Conservation (phyloP, 1,140 invertebrate genomes). For the Zaprionus davidi region DNA sequence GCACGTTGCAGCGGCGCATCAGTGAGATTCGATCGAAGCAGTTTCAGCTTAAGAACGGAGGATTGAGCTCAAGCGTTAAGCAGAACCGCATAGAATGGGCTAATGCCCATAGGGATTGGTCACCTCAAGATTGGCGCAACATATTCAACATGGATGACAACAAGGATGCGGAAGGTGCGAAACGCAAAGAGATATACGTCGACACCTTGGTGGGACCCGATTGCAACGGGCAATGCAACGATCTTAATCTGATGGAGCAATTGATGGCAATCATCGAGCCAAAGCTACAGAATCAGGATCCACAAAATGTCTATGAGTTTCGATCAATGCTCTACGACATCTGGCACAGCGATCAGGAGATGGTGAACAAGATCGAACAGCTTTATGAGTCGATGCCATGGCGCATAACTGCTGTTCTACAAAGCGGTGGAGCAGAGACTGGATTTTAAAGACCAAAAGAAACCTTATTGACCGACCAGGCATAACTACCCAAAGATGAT, state of each 20-base stretch:
- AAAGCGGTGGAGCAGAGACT: constrained; percentile 50
- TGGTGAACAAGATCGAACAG: constrained; percentile 58
- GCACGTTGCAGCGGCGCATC: constrained; percentile 63
- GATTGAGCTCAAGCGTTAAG: constrained; percentile 23
- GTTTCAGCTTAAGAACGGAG: background rate
- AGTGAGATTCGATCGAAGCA: constrained; percentile 54
- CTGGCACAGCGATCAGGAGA: constrained; percentile 66
- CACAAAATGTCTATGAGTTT: constrained; percentile 59
- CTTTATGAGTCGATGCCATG: constrained; percentile 66
- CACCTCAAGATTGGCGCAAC: constrained; percentile 65
- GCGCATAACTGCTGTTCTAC: constrained; percentile 55
- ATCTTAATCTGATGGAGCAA: constrained; percentile 63
- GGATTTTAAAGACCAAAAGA: constrained; percentile 14
- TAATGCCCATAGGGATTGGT: constrained; percentile 60
- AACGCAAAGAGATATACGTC: constrained; percentile 56
- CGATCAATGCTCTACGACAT: constrained; percentile 57
- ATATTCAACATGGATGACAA: constrained; percentile 72
- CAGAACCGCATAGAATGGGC: constrained; percentile 56
- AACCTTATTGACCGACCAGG: too few relatives aligned
- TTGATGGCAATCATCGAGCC: constrained; percentile 65
- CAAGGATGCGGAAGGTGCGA: constrained; percentile 28
- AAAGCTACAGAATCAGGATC: constrained; percentile 51
- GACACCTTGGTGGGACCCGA: constrained; percentile 63
- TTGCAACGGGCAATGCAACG: constrained; percentile 54
- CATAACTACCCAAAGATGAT: background rate